A percentile compares a stretch with the other conserved stretches of the same genome.
Evolutionary conservation across 2,888 invertebrate species (phyloP).

Genomic region (Cephus sareptanus): DNA sequence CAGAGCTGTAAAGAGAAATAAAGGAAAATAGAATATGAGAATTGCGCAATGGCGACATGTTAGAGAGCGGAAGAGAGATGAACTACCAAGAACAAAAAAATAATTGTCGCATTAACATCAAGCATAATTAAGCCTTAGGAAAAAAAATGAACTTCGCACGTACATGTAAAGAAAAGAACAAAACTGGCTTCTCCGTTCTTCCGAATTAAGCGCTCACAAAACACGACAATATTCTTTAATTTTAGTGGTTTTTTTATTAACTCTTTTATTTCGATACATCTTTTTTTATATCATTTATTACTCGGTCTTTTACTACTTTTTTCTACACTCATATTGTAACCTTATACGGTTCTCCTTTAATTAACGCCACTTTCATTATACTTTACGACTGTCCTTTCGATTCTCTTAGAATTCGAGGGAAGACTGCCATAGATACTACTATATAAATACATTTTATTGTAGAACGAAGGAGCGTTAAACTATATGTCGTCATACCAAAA

Average conservation of each 20-base stretch:
- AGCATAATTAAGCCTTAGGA: too few relatives aligned
- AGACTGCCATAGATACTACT: too few relatives aligned
- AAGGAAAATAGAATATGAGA: background rate
- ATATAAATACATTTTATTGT: too few relatives aligned
- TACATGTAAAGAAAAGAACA: background rate
- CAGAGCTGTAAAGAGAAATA: too few relatives aligned
- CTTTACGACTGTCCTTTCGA: background rate
- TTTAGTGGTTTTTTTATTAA: background rate
- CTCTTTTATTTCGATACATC: background rate
- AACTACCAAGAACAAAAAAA: background rate
- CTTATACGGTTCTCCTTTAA: too few relatives aligned
- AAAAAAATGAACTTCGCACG: too few relatives aligned
- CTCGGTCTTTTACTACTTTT: background rate
- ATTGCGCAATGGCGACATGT: conserved; percentile 12
- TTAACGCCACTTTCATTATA: too few relatives aligned
- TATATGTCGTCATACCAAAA: too few relatives aligned
- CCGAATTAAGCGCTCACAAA: background rate
- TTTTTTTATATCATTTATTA: background rate
- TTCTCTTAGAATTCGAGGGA: background rate
- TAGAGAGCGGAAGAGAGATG: conserved; percentile 17
- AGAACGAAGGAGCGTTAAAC: too few relatives aligned
- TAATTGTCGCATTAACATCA: too few relatives aligned
- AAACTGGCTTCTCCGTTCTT: background rate
- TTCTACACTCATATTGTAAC: too few relatives aligned
- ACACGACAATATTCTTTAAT: background rate